Evolutionary conservation across 1,140 invertebrate genomes (phyloP).

Genomic region (Ceratina australensis): DNA sequence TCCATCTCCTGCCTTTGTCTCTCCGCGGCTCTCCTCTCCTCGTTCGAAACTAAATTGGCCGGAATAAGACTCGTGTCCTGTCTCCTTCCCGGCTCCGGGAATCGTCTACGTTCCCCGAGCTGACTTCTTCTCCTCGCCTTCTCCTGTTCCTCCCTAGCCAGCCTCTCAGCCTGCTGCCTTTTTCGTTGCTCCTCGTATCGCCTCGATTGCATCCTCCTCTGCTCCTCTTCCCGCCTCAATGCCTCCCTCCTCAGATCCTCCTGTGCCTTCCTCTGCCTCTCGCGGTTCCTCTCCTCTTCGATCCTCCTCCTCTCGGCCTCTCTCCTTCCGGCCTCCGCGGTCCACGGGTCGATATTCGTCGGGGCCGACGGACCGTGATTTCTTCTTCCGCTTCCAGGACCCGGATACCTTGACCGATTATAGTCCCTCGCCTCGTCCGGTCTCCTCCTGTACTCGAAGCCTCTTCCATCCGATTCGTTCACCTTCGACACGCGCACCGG

Average conservation of each 20-base stretch:
- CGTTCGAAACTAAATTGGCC: constrained; percentile 35
- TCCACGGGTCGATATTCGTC: constrained; percentile 47
- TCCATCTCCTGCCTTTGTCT: constrained; percentile 44
- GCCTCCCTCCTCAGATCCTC: constrained; percentile 38
- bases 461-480: constrained; percentile 6
- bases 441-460: constrained; percentile 35
- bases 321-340: too few relatives aligned
- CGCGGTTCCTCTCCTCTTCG: constrained; percentile 40
- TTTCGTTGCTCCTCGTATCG: constrained; percentile 61
- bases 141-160: constrained; percentile 48
- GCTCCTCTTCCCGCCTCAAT: constrained; percentile 56
- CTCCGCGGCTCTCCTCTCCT: constrained; percentile 32
- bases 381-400: constrained; percentile 27
- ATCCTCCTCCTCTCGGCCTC: constrained; percentile 30
- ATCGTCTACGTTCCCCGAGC: constrained; percentile 23
- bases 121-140: constrained; percentile 23
- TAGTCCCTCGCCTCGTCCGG: constrained; percentile 40
- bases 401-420: constrained; percentile 32
- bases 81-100: constrained; percentile 38
- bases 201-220: constrained; percentile 47
- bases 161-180: constrained; percentile 36
- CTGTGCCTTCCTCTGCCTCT: constrained; percentile 26
- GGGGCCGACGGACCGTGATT: constrained; percentile 60
- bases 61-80: constrained; percentile 48
- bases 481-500: constrained; percentile 34